phyloP scores from a whole-genome alignment of 2,888 invertebrate genomes.

The Caenorhabditis panamensis region DNA sequence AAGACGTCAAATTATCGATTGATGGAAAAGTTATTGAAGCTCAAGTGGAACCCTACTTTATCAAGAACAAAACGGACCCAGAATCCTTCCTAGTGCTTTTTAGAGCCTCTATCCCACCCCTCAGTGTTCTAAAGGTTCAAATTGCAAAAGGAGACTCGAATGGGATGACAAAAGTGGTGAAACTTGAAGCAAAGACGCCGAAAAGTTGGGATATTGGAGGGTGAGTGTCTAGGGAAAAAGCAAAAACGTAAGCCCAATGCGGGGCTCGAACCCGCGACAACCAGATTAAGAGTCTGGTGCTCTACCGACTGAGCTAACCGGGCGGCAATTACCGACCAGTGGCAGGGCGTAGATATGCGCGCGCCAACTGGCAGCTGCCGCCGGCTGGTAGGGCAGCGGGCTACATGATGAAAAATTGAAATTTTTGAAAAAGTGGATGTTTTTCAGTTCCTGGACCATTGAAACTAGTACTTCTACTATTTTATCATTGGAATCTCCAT shows the following conservation, averaged over 20 bases:
- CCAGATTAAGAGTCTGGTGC: constrained; percentile 81
- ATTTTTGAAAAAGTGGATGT: neutral
- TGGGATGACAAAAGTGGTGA: constrained; percentile 49
- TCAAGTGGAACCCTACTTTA: constrained; percentile 68
- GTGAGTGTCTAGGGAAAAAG: neutral
- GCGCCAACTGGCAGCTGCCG: neutral
- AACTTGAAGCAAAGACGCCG: constrained; percentile 18
- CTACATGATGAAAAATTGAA: neutral
- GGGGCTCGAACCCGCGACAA: constrained; percentile 81
- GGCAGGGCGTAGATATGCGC: neutral
- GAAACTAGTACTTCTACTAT: neutral
- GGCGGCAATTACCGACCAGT: constrained; percentile 34
- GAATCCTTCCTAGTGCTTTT: constrained; percentile 56
- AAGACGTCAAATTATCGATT: constrained; percentile 17
- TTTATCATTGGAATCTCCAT: constrained; percentile 10
- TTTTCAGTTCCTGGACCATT: constrained; percentile 16
- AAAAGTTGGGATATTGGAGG: constrained; percentile 23
- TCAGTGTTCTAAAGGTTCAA: constrained; percentile 48
- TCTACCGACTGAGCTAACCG: constrained; percentile 81
- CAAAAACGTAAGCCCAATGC: constrained; percentile 59
- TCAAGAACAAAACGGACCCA: constrained; percentile 49
- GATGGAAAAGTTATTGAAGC: constrained; percentile 57
- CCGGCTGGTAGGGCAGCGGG: neutral
- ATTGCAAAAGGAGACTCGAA: constrained; percentile 36
- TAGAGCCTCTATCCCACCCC: constrained; percentile 55